These are phyloP conservation scores for Trachymyrmex septentrionalis DNA, from an alignment of 1,140 invertebrate genomes.

Conservation along the genomic window DNA sequence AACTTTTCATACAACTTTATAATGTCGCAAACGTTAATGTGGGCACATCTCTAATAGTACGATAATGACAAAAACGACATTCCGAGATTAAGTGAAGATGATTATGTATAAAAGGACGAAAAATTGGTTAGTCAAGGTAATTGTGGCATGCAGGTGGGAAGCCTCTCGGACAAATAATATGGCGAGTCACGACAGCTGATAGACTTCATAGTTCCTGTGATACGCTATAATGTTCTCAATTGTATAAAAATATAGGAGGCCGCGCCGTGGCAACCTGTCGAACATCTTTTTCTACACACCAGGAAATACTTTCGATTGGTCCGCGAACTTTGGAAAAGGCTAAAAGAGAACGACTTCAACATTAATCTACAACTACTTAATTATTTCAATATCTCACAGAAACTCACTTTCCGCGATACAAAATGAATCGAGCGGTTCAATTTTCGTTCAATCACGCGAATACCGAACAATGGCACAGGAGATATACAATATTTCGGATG, in stretches of 20 bases:
- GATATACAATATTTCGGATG: not conserved
- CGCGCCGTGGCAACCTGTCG: conserved; percentile 12
- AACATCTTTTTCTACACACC: conserved; percentile 47
- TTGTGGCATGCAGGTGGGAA: conserved; percentile 69
- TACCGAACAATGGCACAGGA: not conserved
- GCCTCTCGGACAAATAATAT: conserved; percentile 57
- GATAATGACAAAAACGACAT: conserved; percentile 18
- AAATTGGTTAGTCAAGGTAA: conserved; percentile 51
- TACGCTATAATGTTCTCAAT: conserved; percentile 65
- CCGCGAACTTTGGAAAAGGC: conserved; percentile 2
- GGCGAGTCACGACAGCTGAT: conserved; percentile 74
- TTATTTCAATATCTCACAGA: not conserved
- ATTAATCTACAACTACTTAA: conserved; percentile 25
- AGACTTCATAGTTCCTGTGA: conserved; percentile 63
- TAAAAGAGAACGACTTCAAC: conserved; percentile 7
- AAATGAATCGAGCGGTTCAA: not conserved
- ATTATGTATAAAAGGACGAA: conserved; percentile 13
- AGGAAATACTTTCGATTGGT: conserved; percentile 40
- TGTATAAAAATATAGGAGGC: conserved; percentile 46
- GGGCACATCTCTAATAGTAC: not conserved
- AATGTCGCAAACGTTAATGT: not conserved
- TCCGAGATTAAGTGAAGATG: not conserved
- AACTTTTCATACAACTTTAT: not conserved
- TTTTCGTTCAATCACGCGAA: not conserved
- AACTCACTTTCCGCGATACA: not conserved